phyloP scores from a whole-genome alignment of 2,888 invertebrate genomes.

The Zhuqinia jingwanae region DNA sequence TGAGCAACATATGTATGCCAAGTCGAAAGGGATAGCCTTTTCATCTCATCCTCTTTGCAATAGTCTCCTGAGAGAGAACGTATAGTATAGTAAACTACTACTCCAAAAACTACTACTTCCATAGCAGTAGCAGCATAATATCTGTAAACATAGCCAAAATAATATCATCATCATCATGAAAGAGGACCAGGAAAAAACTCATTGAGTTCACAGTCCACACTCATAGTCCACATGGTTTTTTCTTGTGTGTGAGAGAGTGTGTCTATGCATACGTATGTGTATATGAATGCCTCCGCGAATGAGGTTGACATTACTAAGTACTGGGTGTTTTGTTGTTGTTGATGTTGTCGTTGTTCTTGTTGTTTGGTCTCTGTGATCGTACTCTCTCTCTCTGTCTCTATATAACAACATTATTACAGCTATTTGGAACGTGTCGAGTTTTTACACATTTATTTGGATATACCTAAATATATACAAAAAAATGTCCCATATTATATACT shows the following conservation, averaged over 20 bases:
- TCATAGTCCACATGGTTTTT: background rate
- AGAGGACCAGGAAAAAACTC: slow-evolving; percentile 48
- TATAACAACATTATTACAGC: background rate
- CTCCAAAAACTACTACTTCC: background rate
- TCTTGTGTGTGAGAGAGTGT: no score
- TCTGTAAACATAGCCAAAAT: no score
- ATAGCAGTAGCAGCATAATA: no score
- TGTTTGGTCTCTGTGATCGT: slow-evolving; percentile 11
- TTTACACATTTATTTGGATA: background rate
- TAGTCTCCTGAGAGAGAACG: slow-evolving; percentile 38
- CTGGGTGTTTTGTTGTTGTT: slow-evolving; percentile 1
- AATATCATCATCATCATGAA: slow-evolving; percentile 2
- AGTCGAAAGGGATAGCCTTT: slow-evolving; percentile 49
- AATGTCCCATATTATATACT: background rate
- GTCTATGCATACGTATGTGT: background rate
- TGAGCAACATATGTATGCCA: slow-evolving; percentile 69
- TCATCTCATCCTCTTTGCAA: slow-evolving; percentile 56
- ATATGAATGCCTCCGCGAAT: slow-evolving; percentile 45
- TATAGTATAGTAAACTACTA: no score
- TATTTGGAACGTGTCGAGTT: slow-evolving; percentile 51
- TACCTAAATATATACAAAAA: no score
- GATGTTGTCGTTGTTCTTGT: no score
- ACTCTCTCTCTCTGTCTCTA: background rate
- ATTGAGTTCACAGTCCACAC: slow-evolving; percentile 62
- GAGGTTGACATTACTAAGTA: slow-evolving; percentile 46